A percentile compares a stretch with the other conserved stretches of the same genome.
phyloP scores from a whole-genome alignment of 92 coral and sea anemone species.

The Actinernus sp. region DNA sequence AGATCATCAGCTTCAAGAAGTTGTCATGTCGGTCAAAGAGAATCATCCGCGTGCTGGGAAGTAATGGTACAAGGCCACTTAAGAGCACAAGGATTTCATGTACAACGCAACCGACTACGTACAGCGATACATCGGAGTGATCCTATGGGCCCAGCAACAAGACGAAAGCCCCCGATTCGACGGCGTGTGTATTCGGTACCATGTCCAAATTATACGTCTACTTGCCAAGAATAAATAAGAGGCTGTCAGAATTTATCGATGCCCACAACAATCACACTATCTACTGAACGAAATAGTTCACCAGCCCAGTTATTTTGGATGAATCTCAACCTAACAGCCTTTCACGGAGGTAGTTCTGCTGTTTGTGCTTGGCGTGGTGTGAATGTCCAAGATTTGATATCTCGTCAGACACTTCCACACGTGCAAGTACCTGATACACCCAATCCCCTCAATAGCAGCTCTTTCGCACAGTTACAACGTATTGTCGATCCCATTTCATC shows the following conservation, averaged over 20 bases:
- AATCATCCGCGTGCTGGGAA: conserved; percentile 20
- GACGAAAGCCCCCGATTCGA: conserved; percentile 24
- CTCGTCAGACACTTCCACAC: conserved; percentile 42
- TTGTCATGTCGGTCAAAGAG: conserved; percentile 15
- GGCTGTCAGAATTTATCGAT: conserved; percentile 26
- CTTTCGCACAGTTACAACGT: no score
- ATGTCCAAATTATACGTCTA: conserved; percentile 63
- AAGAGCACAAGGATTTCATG: conserved; percentile 25
- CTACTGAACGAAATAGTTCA: conserved; percentile 45
- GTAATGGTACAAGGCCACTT: conserved; percentile 31
- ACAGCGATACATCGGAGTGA: conserved; percentile 12
- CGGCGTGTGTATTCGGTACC: conserved; percentile 61
- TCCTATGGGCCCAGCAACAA: conserved; percentile 5
- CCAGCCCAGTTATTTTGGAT: conserved; percentile 59
- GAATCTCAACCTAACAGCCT: no score
- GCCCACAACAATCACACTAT: conserved; percentile 56
- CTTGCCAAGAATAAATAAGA: conserved; percentile 57
- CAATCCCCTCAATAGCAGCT: conserved; percentile 36
- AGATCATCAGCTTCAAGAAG: conserved; percentile 6
- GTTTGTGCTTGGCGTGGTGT: conserved; percentile 14
- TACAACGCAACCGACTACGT: conserved; percentile 24
- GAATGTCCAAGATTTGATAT: conserved; percentile 22
- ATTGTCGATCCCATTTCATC: no score
- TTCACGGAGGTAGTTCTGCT: conserved; percentile 6
- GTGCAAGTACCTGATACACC: conserved; percentile 57